Conservation (phyloP, 2,797 vertebrate species). For the Todus mexicanus region DNA sequence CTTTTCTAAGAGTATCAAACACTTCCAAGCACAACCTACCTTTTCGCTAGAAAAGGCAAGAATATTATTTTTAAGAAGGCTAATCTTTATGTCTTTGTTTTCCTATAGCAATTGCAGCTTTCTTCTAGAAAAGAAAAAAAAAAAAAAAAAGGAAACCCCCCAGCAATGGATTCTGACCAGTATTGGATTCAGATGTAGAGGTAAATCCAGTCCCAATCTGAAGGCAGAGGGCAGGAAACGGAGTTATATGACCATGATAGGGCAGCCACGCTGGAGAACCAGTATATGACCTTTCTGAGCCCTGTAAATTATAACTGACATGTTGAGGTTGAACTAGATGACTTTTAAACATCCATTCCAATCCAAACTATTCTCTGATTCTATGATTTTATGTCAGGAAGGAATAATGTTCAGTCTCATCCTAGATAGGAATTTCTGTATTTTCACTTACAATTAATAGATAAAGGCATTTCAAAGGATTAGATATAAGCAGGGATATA, state of each 20-base stretch:
- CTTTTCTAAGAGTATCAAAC: not conserved
- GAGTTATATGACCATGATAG: not conserved
- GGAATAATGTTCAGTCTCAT: not conserved
- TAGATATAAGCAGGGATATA: not conserved
- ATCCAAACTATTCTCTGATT: too few relatives aligned
- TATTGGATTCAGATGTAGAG: not conserved
- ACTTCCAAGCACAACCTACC: not conserved
- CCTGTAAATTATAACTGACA: not conserved
- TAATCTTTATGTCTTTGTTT: not conserved
- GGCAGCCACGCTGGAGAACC: accelerated
- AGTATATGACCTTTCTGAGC: not conserved
- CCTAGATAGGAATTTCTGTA: not conserved
- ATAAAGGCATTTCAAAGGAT: not conserved
- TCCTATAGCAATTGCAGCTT: not conserved
- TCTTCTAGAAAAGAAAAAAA: not conserved
- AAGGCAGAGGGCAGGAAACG: not conserved
- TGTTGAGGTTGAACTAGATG: not conserved
- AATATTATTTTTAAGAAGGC: not conserved
- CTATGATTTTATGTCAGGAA: not conserved
- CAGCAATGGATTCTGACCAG: not conserved
- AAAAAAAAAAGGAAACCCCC: too few relatives aligned
- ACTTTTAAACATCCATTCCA: too few relatives aligned
- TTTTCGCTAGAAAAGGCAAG: not conserved
- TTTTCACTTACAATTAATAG: not conserved
- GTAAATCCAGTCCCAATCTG: not conserved